phyloP scores from a whole-genome alignment of 2,888 invertebrate genomes.

The Aporophyla lueneburgensis region DNA sequence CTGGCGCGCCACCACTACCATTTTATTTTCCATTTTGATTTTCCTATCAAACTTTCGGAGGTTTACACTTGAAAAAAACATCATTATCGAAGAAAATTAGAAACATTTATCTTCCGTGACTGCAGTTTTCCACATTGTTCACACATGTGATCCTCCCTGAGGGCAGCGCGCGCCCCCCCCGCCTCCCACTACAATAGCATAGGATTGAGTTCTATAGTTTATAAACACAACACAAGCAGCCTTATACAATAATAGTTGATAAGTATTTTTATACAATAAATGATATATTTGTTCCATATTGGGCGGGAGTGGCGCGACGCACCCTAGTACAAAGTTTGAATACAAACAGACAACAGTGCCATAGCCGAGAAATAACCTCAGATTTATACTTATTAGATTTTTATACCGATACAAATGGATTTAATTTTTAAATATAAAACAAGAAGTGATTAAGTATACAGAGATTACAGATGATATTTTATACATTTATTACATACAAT shows the following conservation, averaged over 20 bases:
- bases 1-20: conserved; percentile 73
- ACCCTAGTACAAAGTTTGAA: conserved; percentile 87
- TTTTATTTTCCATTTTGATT: conserved; percentile 84
- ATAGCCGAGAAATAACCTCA: conserved; percentile 89
- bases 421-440: conserved; percentile 91
- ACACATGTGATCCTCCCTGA: conserved; percentile 84
- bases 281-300: conserved; percentile 73
- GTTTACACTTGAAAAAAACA: conserved; percentile 86
- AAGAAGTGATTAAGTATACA: conserved; percentile 91
- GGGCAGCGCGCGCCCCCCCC: conserved; percentile 78
- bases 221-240: conserved; percentile 81
- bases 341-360: conserved; percentile 88
- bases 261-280: conserved; percentile 90
- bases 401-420: conserved; percentile 91
- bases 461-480: conserved; percentile 91
- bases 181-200: conserved; percentile 75
- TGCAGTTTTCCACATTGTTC: conserved; percentile 80
- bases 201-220: conserved; percentile 80
- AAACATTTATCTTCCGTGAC: conserved; percentile 85
- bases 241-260: conserved; percentile 89
- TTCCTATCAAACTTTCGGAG: conserved; percentile 91
- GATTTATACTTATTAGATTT: conserved; percentile 90
- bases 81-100: conserved; percentile 84
- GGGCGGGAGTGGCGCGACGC: conserved; percentile 78
- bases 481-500: conserved; percentile 91